phyloP scores from a whole-genome alignment of 2,888 invertebrate species.

The Physocephala rufipes region DNA sequence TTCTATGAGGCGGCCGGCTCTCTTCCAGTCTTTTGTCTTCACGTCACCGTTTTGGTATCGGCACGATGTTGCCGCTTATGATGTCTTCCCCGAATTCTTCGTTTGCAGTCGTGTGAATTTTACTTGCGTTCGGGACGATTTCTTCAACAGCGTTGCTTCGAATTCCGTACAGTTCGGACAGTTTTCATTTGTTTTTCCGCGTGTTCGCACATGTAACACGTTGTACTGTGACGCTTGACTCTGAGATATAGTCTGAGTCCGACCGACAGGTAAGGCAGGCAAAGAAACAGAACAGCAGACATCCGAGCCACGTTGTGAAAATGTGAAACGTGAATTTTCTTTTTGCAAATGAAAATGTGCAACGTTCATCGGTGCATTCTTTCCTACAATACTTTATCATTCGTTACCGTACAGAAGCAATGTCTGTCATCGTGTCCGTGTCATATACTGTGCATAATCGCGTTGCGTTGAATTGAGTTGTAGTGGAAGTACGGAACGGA shows the following conservation, averaged over 20 bases:
- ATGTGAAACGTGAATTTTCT: slow-evolving; percentile 18
- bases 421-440: slow-evolving; percentile 30
- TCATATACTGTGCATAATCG: slow-evolving; percentile 13
- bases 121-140: slow-evolving; percentile 14
- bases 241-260: slow-evolving; percentile 38
- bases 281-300: slow-evolving; percentile 20
- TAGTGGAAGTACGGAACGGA: slow-evolving; percentile 55
- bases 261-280: slow-evolving; percentile 26
- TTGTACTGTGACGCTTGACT: slow-evolving; percentile 32
- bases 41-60: slow-evolving; percentile 24
- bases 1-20: slow-evolving; percentile 5
- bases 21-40: slow-evolving; percentile 1
- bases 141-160: slow-evolving; percentile 35
- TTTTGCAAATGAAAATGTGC: not conserved
- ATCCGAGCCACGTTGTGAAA: slow-evolving; percentile 23
- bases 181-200: slow-evolving; percentile 68
- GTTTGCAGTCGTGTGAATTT: slow-evolving; percentile 34
- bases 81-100: slow-evolving; percentile 27
- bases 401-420: slow-evolving; percentile 22
- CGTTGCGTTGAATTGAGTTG: slow-evolving; percentile 51
- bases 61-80: not conserved
- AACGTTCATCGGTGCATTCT: slow-evolving; percentile 13
- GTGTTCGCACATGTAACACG: slow-evolving; percentile 62
- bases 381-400: slow-evolving; percentile 8
- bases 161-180: slow-evolving; percentile 55